Conservation (phyloP, 2,888 invertebrate genomes). For the Eumerus sabulonum region DNA sequence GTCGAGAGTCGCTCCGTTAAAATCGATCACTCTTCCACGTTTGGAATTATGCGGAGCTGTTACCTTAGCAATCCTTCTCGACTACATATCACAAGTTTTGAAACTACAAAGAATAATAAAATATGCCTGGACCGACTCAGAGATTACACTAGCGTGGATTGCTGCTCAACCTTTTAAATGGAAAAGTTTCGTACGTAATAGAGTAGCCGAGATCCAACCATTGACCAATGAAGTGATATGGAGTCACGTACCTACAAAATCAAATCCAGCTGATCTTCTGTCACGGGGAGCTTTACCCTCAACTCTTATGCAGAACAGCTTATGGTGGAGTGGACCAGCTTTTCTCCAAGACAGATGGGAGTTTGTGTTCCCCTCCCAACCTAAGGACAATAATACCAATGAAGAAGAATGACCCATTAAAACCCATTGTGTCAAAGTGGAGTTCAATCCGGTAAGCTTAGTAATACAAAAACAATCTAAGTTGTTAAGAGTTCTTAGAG, state of each 20-base stretch:
- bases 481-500: not conserved
- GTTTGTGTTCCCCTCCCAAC: conserved; percentile 5
- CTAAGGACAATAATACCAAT: not conserved
- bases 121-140: conserved; percentile 13
- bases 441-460: not conserved
- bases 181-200: conserved; percentile 1
- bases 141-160: conserved; percentile 5
- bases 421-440: not conserved
- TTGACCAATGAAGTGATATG: conserved; percentile 1
- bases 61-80: not conserved
- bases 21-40: conserved; percentile 10
- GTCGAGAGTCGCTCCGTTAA: not conserved
- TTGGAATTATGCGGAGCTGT: conserved; percentile 9
- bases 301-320: not conserved
- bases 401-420: not conserved
- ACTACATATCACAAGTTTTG: not conserved
- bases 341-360: conserved; percentile 1
- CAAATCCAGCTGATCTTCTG: not conserved
- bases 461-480: not conserved
- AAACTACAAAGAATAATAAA: not conserved
- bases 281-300: not conserved
- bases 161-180: not conserved
- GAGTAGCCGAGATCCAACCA: conserved; percentile 11
- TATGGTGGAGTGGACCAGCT: conserved; percentile 3
- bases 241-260: not conserved